Conservation (phyloP, 1,140 invertebrate genomes). For the Tetramorium alpestre region DNA sequence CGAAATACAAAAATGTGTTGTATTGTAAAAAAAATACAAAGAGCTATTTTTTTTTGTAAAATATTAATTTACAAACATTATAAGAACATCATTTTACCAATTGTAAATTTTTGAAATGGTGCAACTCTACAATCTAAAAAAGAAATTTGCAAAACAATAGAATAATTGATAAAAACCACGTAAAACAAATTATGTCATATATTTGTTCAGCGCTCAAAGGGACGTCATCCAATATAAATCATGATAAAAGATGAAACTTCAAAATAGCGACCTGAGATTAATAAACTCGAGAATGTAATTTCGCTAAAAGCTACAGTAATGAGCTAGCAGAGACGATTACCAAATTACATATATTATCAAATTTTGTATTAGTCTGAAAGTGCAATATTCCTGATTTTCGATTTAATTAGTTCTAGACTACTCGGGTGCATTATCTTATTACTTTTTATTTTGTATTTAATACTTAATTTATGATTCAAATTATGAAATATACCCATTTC, state of each 20-base stretch:
- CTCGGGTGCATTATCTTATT: background rate
- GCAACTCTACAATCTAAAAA: background rate
- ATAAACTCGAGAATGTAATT: conserved; percentile 70
- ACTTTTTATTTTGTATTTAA: background rate
- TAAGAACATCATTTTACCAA: background rate
- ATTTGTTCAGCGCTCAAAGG: conserved; percentile 27
- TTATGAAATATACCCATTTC: background rate
- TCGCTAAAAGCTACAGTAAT: conserved; percentile 70
- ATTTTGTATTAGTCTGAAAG: conserved; percentile 60
- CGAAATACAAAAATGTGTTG: background rate
- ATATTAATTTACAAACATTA: background rate
- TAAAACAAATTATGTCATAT: conserved; percentile 60
- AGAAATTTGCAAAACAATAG: background rate
- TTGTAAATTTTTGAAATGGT: conserved; percentile 28
- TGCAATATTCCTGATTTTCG: conserved; percentile 65
- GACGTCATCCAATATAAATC: background rate
- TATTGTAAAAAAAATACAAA: background rate
- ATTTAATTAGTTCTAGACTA: conserved; percentile 62
- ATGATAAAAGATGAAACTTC: conserved; percentile 34
- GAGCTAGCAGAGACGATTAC: conserved; percentile 53
- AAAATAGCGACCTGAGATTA: conserved; percentile 63
- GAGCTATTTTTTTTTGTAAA: conserved; percentile 1
- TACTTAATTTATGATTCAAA: background rate
- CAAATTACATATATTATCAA: conserved; percentile 53
- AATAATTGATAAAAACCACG: conserved; percentile 43